These are phyloP conservation scores for Morone saxatilis DNA, from an alignment of 2,113 vertebrate genomes.

Conservation along the genomic window DNA sequence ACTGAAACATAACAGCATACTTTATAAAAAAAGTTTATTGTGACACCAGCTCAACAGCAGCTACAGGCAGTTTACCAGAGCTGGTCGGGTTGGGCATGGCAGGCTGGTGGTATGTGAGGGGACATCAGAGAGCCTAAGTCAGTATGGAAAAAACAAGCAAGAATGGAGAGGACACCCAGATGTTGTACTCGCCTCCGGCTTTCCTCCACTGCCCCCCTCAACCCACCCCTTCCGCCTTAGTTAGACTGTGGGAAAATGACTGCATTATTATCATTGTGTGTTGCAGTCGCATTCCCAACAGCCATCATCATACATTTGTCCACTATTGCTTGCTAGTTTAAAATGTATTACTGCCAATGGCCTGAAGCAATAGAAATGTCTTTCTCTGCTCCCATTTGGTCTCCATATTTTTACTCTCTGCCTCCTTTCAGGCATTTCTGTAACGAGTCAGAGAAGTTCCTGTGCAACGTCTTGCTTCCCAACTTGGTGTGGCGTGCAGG, in stretches of 20 bases:
- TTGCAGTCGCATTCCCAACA: conserved; percentile 15
- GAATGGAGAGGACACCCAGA: conserved; percentile 58
- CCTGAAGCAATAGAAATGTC: neutral
- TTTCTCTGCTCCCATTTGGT: conserved; percentile 3
- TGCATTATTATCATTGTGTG: neutral
- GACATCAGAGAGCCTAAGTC: conserved; percentile 36
- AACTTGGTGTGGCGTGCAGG: conserved; percentile 95
- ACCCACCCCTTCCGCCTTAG: neutral
- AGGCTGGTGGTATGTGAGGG: conserved; percentile 34
- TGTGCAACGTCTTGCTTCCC: conserved; percentile 89
- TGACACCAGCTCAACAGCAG: conserved; percentile 23
- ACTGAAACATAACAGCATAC: neutral
- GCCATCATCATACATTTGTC: neutral
- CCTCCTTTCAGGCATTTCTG: conserved; percentile 85
- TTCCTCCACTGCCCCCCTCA: conserved; percentile 17
- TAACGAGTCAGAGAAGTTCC: conserved; percentile 85
- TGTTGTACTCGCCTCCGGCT: conserved; percentile 36
- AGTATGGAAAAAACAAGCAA: conserved; percentile 34
- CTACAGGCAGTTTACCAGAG: neutral
- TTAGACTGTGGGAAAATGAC: conserved; percentile 55
- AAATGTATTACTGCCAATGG: neutral
- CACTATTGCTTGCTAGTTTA: neutral
- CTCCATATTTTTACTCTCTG: neutral
- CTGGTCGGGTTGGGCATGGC: neutral
- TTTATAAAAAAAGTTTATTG: neutral